A percentile compares a stretch with the other conserved stretches of the same genome.
Conservation (phyloP, 2,888 invertebrate genomes). For the Cetonia aurata region DNA sequence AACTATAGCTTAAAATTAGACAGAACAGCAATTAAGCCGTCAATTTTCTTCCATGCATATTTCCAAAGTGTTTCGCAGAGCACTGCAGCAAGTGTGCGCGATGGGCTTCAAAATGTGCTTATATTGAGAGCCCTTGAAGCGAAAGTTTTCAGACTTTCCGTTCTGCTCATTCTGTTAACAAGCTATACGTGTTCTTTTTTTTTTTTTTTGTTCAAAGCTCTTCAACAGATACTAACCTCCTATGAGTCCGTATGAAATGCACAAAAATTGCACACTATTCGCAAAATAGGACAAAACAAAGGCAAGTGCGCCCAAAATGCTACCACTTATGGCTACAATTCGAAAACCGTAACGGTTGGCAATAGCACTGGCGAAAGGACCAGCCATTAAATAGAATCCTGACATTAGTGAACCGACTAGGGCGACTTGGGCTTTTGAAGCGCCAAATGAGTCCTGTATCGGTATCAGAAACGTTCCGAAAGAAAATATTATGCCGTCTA, state of each 20-base stretch:
- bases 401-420: slow-evolving; percentile 86
- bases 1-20: slow-evolving; percentile 17
- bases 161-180: slow-evolving; percentile 24
- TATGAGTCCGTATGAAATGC: slow-evolving; percentile 84
- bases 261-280: slow-evolving; percentile 71
- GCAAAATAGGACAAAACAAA: slow-evolving; percentile 65
- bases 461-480: slow-evolving; percentile 79
- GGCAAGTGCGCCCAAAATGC: slow-evolving; percentile 76
- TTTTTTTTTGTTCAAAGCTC: slow-evolving; percentile 25
- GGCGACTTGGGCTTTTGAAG: slow-evolving; percentile 67
- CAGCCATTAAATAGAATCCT: slow-evolving; percentile 61
- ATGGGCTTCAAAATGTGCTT: slow-evolving; percentile 15
- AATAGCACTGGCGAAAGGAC: slow-evolving; percentile 91
- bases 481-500: slow-evolving; percentile 92
- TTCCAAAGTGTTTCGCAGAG: slow-evolving; percentile 22
- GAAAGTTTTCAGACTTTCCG: slow-evolving; percentile 9
- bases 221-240: slow-evolving; percentile 74
- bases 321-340: slow-evolving; percentile 84
- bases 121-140: not conserved
- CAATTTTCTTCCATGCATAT: slow-evolving; percentile 30
- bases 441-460: slow-evolving; percentile 74
- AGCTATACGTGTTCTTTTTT: slow-evolving; percentile 19
- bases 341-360: slow-evolving; percentile 93
- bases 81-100: slow-evolving; percentile 13
- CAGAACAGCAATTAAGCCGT: slow-evolving; percentile 1